Base-by-base conservation (phyloP, 2,797 vertebrate genomes). In the Myripristis jacobus region DNA sequence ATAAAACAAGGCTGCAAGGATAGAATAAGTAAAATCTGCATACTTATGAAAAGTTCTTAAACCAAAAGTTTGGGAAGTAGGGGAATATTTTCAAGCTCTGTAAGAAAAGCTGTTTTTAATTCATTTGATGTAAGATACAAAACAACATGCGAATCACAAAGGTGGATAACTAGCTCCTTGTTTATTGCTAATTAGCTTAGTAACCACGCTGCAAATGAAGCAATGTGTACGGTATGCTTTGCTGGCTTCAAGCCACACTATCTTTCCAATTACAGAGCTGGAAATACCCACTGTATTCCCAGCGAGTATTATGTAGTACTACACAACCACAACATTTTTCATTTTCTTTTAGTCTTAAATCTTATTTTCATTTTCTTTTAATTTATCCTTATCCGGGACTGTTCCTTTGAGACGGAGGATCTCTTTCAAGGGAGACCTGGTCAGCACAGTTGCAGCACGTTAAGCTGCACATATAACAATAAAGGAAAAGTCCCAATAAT, bases 101-200 rank as follows among this genome's bases (percentile, higher is more conserved):
- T 10, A 29, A 41, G 51, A 52, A 21, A 50, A 56, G n/a, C 38
- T 16, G 34, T 36, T 19, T 48, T 59, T 73, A 61, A 41, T 41
- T 41, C 13, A 12, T 38, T 36, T 11, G 38, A 60, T 70, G 60
- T 48, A 19, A 69, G 64, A 80, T 69, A 67, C 56, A 67, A 18
- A 59, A 52, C 47, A 68, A 59, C 51, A 52, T 53, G 55, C 60
- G 43, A 77, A 77, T 75, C 65, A 64, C 41, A 77, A 57, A 62
- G 50, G 53, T 67, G 53, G 64, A 70, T 79, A 51, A 76, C 74
- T 61, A 53, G 50, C 51, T 69, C 66, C 66, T 78, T 88, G 86
- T 89, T 89, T 87, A 59, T 60, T 22, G 1, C 82, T 88, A 88
- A 90, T 89, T 87, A 91, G 69, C 74, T 62, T 38, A 38, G 73